Evolutionary conservation across 2,888 invertebrate species (phyloP), one percentile per base, ranked within the genome.

Genomic region (Eumacrocentrus americanus): DNA sequence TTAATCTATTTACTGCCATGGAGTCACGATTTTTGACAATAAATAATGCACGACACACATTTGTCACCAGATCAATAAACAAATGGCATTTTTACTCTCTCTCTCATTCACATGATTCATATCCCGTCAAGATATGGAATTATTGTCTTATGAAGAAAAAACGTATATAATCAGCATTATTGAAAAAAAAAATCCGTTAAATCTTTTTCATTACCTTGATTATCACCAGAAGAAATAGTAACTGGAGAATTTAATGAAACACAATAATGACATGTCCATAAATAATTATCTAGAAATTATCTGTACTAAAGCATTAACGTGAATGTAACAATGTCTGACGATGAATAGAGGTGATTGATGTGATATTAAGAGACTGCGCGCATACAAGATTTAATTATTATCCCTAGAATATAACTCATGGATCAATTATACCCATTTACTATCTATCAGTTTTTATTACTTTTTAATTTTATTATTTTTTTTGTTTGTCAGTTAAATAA

Each of bases 401-500:
- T 58, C 58, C 58, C 54, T 61, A 61, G 60, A 34, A 59, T 29
- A 58, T 60, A 64, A 40, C 6, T 40, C 61, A 60, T 61, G 61
- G 61, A 62, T 62, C 52, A 62, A 60, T 60, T 53, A 65, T 18
- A 50, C 18, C 60, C 63, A 44, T 66, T 63, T 16, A 63, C 57
- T 66, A 67, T 55, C 64, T 64, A 64, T 38, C 44, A 35, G 7
- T 63, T 63, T 61, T 61, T 64, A 57, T 60, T 42, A 51, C 48
- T 64, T 56, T 55, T 60, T 12, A 16, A 55, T 61, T 59, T 61
- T 50, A 50, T 50, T 9, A 35, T 58, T 62, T 59, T 56, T 46
- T 62, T 56, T 60, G 34, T 48, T 38, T 18, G 22, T 35, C n/a
- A n/a, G n/a, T n/a, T n/a, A n/a, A n/a, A n/a, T n/a, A n/a, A n/a